Base-by-base conservation (phyloP, 2,797 vertebrate species). In the Odontamblyopus lacepedii region DNA sequence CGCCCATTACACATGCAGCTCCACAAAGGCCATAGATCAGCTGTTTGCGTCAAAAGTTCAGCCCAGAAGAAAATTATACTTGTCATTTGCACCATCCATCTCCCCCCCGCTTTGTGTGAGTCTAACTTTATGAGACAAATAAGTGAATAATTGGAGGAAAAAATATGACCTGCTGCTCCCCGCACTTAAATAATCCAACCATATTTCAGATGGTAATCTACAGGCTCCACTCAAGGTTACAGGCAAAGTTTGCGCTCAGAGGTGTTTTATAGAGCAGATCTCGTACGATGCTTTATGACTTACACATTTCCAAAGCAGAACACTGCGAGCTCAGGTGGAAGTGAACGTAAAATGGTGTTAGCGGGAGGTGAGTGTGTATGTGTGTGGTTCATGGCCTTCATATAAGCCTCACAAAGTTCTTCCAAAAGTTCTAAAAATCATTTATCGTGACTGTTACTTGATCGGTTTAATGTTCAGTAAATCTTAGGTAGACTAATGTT, bases 101-200 rank as follows among this genome's bases (percentile, higher is more conserved):
- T 56, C 30, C 38, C 4, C 4, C 35, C 41, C 26, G 5, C 27
- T 78, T 69, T 15, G 2, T 29, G 62, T 41, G 35, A 63, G 62
- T n/a, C n/a, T 3, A 38, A 55, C 19, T 57, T 35, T 73, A 60
- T 61, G 51, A 69, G 18, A 53, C 71, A 76, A 67, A 13, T 18
- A 60, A 78, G 74, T 51, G 38, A 26, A 18, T 19, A 62, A 64
- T 4, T 35, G 0, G 44, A 41, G 16, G n/a, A 65, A 4, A 61
- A 56, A 66, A 6, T 44, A 35, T 5, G 27, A 27, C 56, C 38
- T 18, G 8, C 57, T 74, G 13, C 30, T 70, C 26, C n/a, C 8
- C 19, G 18, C 32, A 18, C 35, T 48, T 48, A 6, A 62, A 63
- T 26, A 29, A 66, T 55, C 19, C 65, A 56, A 26, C 41, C 63